Conservation (phyloP, 2,888 invertebrate genomes). For the Torymus texanus region DNA sequence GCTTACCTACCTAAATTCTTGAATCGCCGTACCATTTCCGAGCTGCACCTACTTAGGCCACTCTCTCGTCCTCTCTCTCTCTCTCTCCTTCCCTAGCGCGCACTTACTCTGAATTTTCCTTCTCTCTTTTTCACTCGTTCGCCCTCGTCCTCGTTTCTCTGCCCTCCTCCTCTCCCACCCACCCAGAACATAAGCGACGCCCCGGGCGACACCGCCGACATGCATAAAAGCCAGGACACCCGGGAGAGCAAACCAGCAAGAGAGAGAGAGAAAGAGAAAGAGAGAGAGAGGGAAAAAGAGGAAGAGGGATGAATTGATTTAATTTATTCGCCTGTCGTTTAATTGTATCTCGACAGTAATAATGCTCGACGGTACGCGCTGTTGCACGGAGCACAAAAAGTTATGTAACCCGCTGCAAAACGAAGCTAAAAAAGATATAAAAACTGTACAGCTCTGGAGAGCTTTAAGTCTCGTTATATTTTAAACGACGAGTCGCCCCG, state of each 20-base stretch:
- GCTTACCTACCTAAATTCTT: conserved; percentile 30
- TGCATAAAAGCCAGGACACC: conserved; percentile 33
- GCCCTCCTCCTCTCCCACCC: no score
- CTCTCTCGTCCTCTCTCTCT: conserved; percentile 15
- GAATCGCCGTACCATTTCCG: conserved; percentile 41
- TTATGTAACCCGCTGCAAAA: no score
- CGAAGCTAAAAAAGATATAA: neutral
- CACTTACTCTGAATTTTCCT: neutral
- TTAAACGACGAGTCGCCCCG: no score
- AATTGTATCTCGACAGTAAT: neutral
- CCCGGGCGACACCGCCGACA: conserved; percentile 17
- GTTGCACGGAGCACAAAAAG: neutral
- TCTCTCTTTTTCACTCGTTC: conserved; percentile 1
- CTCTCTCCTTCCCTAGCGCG: neutral
- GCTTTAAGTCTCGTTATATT: no score
- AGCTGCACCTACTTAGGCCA: conserved; percentile 41
- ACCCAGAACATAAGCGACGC: neutral
- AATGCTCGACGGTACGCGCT: neutral
- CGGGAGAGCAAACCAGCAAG: neutral
- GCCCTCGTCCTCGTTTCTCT: neutral
- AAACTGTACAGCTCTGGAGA: neutral
- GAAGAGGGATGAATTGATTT: conserved; percentile 16
- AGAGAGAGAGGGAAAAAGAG: neutral
- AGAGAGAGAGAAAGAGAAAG: neutral
- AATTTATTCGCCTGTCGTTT: conserved; percentile 17